phyloP scores from a whole-genome alignment of 92 coral and sea anemone species.

The Isaurus tuberculatus region DNA sequence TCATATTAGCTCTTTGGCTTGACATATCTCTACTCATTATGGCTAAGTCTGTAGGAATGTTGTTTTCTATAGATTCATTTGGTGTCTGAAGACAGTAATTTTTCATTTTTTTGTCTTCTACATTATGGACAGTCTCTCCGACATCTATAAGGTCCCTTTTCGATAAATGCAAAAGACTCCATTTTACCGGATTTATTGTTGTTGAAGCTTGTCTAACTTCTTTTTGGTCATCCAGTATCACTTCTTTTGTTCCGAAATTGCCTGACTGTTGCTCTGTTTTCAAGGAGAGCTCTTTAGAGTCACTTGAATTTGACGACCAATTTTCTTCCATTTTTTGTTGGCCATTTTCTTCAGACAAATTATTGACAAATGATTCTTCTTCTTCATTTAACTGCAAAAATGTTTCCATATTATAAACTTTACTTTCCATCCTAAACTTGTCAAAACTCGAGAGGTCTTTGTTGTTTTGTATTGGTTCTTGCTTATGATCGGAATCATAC shows the following conservation, averaged over 20 bases:
- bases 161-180: not conserved
- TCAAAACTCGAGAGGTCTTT: not conserved
- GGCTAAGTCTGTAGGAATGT: not conserved
- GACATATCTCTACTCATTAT: too few relatives aligned
- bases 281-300: not conserved
- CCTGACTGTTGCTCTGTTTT: not conserved
- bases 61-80: not conserved
- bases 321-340: not conserved
- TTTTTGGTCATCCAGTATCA: not conserved
- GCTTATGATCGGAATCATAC: not conserved
- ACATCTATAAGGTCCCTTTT: not conserved
- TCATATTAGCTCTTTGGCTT: not conserved
- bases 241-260: not conserved
- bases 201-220: not conserved
- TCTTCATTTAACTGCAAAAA: too few relatives aligned
- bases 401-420: not conserved
- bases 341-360: not conserved
- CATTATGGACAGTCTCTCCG: not conserved
- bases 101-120: not conserved
- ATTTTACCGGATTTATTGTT: not conserved
- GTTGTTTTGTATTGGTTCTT: not conserved
- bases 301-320: not conserved
- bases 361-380: not conserved
- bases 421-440: not conserved
- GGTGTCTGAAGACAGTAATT: not conserved